These are phyloP conservation scores for Tylochromis polylepis DNA, from an alignment of 2,113 vertebrate species.

Conservation along the genomic window DNA sequence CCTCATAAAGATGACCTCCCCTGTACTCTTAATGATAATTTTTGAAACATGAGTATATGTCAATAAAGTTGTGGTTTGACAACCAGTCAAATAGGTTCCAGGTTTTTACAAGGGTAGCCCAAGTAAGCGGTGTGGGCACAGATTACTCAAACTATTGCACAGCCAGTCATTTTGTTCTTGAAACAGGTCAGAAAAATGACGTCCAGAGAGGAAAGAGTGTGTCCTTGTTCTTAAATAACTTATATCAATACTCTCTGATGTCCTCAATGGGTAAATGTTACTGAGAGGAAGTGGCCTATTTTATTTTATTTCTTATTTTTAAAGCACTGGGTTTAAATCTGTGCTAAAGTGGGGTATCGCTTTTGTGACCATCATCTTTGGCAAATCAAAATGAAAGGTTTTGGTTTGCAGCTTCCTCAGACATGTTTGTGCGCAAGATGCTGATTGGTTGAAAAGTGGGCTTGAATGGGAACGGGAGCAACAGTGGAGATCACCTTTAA, in stretches of 20 bases:
- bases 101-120: not conserved
- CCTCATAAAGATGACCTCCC: not conserved
- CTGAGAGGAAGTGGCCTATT: no score
- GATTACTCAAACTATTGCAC: not conserved
- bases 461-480: not conserved
- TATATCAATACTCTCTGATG: not conserved
- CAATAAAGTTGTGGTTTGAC: not conserved
- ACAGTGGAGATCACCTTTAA: not conserved
- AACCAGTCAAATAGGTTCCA: not conserved
- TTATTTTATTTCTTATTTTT: no score
- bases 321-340: no score
- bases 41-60: not conserved
- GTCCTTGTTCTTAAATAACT: not conserved
- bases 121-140: not conserved
- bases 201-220: not conserved
- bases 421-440: not conserved
- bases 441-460: not conserved
- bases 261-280: not conserved
- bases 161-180: not conserved
- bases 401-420: no score
- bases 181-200: not conserved
- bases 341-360: no score
- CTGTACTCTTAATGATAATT: not conserved
- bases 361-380: no score
- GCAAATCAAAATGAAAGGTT: no score